These are phyloP conservation scores for Petrophora chlorosata DNA, from an alignment of 2,888 invertebrate genomes.

Conservation along the genomic window DNA sequence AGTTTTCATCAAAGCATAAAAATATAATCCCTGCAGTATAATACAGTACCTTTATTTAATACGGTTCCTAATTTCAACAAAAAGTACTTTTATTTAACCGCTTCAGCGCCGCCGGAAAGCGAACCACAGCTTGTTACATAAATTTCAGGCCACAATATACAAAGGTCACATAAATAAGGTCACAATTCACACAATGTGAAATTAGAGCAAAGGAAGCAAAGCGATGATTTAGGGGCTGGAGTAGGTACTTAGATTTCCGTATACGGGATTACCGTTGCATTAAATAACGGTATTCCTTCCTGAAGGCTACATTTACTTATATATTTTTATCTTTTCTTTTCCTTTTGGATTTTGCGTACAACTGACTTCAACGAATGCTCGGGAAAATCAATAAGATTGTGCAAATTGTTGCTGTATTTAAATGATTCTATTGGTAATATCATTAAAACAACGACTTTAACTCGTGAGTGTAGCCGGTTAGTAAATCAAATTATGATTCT, in stretches of 20 bases:
- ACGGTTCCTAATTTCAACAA: slow-evolving; percentile 21
- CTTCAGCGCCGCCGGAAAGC: slow-evolving; percentile 13
- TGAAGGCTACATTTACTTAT: slow-evolving; percentile 6
- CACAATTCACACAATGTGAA: slow-evolving; percentile 49
- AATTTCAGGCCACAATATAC: slow-evolving; percentile 45
- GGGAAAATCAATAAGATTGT: background rate
- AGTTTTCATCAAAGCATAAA: slow-evolving; percentile 28
- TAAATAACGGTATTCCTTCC: slow-evolving; percentile 24
- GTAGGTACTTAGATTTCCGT: slow-evolving; percentile 26
- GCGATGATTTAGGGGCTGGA: slow-evolving; percentile 29
- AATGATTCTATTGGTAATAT: background rate
- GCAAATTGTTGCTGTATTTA: background rate
- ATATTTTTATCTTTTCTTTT: slow-evolving; percentile 2
- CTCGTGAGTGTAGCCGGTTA: no score
- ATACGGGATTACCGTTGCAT: slow-evolving; percentile 22
- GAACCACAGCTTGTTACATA: slow-evolving; percentile 38
- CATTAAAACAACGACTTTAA: no score
- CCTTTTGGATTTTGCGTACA: background rate
- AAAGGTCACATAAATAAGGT: slow-evolving; percentile 55
- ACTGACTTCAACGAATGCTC: background rate
- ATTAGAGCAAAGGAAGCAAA: slow-evolving; percentile 39
- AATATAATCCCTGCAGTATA: slow-evolving; percentile 10
- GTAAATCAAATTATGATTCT: no score
- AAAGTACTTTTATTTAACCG: slow-evolving; percentile 17
- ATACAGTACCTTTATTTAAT: slow-evolving; percentile 10